Base-by-base conservation (phyloP, 2,888 invertebrate species). In the Lutraria lutraria region DNA sequence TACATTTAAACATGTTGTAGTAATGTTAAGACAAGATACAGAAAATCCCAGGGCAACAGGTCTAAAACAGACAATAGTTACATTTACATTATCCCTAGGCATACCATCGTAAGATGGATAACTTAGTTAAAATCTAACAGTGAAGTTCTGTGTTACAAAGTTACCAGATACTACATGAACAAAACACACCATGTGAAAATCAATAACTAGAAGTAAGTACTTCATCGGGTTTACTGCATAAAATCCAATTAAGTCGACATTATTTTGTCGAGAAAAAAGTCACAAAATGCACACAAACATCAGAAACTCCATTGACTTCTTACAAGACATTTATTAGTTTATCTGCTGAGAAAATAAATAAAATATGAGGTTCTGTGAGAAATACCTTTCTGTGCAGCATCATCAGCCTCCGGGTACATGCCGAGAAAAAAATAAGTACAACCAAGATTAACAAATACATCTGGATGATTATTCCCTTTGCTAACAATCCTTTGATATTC, bases 351-450 rank as follows among this genome's bases (percentile, higher is more conserved):
- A 34, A 76, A 76, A 76, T 76, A 76, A 76, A 76, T 76, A 76
- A 76, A 31, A 76, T 34, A 76, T 76, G 76, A 76, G 76, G 76
- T 16, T 31, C 16, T 34, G 76, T 82, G 34, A 68, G 21, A 25
- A 10, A 83, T 88, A 97, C 97, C 97, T 96, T 97, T 97, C 60
- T 96, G 94, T n/a, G 96, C 96, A 56, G 96, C 98, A 90, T 98
- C 98, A 31, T 98, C 97, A 25, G 97, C 97, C 94, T 98, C 98
- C 34, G 97, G 97, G 95, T 98, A 98, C 98, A 98, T 97, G 97
- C 99, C 99, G 94, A 99, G 97, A 96, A 99, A 99, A 96, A 99
- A 99, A 97, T 98, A 98, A 96, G 99, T 99, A 93, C 99, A 99
- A 3, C 99, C 99, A 19, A 99, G 97, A 96, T 99, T 99, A 54